Conservation (phyloP, 30 jellyfish, hydroid and myxozoan genomes). For the Nemopilema nomurai region DNA sequence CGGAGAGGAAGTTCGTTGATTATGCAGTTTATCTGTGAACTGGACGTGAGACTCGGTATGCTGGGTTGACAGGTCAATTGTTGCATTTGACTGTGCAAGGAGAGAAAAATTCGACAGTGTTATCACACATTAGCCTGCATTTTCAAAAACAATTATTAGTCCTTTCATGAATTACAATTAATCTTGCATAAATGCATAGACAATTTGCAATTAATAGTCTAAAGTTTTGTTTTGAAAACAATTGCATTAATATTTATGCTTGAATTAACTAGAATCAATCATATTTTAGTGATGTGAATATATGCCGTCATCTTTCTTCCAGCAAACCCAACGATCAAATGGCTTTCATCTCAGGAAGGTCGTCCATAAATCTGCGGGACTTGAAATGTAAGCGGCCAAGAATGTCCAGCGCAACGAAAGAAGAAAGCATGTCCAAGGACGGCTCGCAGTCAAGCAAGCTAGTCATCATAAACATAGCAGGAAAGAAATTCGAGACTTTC, state of each 20-base stretch:
- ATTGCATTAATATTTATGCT: background rate
- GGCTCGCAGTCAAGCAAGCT: slow-evolving; percentile 34
- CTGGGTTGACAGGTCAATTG: background rate
- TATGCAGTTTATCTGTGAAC: no score
- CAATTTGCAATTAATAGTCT: background rate
- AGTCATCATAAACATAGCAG: slow-evolving; percentile 72
- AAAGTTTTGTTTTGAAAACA: background rate
- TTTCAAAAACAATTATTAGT: background rate
- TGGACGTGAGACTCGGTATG: no score
- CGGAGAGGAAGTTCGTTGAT: no score
- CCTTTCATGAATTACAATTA: background rate
- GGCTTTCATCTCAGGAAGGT: slow-evolving; percentile 46
- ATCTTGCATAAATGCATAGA: background rate
- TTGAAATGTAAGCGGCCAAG: slow-evolving; percentile 25
- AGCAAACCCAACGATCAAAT: slow-evolving; percentile 25
- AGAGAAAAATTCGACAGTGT: background rate
- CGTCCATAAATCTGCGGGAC: slow-evolving; percentile 28
- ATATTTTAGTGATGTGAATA: background rate
- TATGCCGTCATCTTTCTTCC: background rate
- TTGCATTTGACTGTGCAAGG: background rate
- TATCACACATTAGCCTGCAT: background rate
- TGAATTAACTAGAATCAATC: background rate
- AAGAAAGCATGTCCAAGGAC: slow-evolving; percentile 8
- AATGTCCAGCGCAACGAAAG: slow-evolving; percentile 25
- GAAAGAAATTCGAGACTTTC: slow-evolving; percentile 86